These are phyloP conservation scores for Epsilonema sp. DNA, from an alignment of 2,888 invertebrate genomes.

Conservation along the genomic window DNA sequence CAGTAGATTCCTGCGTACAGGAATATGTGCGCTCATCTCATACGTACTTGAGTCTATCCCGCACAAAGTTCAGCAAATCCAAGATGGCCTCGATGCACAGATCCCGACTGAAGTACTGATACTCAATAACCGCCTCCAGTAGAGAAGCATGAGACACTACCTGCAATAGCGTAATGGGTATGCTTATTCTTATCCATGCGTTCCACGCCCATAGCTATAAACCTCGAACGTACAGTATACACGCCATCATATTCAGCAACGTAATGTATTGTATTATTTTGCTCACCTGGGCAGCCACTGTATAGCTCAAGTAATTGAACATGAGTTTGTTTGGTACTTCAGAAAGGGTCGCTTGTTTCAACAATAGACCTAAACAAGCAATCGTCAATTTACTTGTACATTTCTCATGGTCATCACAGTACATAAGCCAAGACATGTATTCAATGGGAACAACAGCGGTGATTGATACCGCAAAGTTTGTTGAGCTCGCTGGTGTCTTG, in stretches of 20 bases:
- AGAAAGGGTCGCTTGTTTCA: constrained; percentile 10
- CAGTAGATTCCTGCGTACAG: no score
- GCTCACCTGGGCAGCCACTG: constrained; percentile 6
- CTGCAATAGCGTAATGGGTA: no score
- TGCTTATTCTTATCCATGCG: no score
- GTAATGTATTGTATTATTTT: no score
- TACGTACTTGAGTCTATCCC: constrained; percentile 3
- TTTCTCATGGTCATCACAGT: no score
- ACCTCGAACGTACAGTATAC: no score
- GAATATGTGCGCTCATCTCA: no score
- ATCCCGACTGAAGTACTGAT: constrained; percentile 5
- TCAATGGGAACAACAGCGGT: no score
- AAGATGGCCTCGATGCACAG: constrained; percentile 8
- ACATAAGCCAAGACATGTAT: no score
- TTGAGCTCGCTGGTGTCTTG: constrained; percentile 4
- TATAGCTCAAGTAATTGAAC: constrained; percentile 9
- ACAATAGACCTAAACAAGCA: constrained; percentile 7
- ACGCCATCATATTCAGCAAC: no score
- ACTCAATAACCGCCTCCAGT: constrained; percentile 7
- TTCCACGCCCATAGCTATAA: no score
- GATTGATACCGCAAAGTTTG: constrained; percentile 7
- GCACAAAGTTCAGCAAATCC: constrained; percentile 2
- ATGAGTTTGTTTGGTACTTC: constrained; percentile 11
- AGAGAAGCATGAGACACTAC: constrained; percentile 5
- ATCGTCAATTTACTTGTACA: no score